A percentile compares a stretch with the other conserved stretches of the same genome.
Evolutionary conservation across 1,140 invertebrate genomes (phyloP).

Genomic region (Phenacoccus solenopsis): DNA sequence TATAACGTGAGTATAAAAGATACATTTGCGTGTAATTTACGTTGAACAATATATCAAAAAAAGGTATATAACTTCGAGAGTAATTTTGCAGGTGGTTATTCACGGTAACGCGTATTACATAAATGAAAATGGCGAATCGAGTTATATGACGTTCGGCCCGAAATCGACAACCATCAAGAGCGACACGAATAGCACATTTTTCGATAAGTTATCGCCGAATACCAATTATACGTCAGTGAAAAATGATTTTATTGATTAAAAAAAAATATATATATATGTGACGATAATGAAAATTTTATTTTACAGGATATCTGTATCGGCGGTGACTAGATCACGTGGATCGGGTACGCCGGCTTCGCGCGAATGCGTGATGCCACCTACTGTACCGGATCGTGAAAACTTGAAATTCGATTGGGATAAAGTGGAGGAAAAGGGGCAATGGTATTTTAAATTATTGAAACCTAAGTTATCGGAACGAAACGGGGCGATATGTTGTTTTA

Average conservation of each 20-base stretch:
- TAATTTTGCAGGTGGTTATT: conserved; percentile 41
- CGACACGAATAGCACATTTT: conserved; percentile 37
- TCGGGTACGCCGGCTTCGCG: conserved; percentile 45
- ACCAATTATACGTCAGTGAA: conserved; percentile 52
- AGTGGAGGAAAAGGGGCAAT: conserved; percentile 47
- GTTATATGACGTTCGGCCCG: conserved; percentile 42
- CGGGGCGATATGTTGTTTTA: conserved; percentile 73
- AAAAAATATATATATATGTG: no score
- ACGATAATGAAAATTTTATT: no score
- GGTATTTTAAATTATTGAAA: conserved; percentile 54
- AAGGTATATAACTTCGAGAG: conserved; percentile 19
- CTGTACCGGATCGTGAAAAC: conserved; percentile 49
- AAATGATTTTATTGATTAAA: no score
- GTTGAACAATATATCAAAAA: background rate
- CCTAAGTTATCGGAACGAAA: conserved; percentile 68
- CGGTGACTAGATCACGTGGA: conserved; percentile 54
- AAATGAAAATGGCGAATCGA: conserved; percentile 40
- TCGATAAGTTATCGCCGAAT: conserved; percentile 55
- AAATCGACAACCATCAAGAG: conserved; percentile 44
- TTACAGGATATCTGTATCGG: conserved; percentile 36
- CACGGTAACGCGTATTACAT: conserved; percentile 44
- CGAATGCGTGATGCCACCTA: conserved; percentile 52
- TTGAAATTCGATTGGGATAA: conserved; percentile 58
- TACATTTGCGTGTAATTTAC: background rate
- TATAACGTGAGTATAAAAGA: conserved; percentile 43